Evolutionary conservation across 2,888 invertebrate genomes (phyloP).

Genomic region (Achlya flavicornis): DNA sequence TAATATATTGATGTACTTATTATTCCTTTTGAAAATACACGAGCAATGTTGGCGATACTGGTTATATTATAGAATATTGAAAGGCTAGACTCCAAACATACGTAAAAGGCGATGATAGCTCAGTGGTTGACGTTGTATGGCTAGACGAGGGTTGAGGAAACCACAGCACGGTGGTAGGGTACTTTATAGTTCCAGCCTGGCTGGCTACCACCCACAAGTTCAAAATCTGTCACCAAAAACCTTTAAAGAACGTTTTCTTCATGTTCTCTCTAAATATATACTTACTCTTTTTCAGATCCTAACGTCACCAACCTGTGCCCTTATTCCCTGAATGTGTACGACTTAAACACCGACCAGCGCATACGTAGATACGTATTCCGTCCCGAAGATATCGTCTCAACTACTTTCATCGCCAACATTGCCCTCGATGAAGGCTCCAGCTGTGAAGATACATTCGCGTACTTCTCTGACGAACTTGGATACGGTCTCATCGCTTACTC

Average conservation of each 20-base stretch:
- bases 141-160: too few relatives aligned
- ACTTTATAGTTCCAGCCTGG: too few relatives aligned
- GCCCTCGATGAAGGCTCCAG: conserved; percentile 90
- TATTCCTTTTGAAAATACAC: background rate
- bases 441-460: conserved; percentile 91
- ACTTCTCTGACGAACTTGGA: conserved; percentile 92
- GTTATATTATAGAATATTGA: background rate
- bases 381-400: conserved; percentile 88
- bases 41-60: background rate
- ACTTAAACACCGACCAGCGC: conserved; percentile 88
- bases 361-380: conserved; percentile 88
- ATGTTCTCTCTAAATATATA: too few relatives aligned
- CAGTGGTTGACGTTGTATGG: too few relatives aligned
- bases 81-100: too few relatives aligned
- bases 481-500: conserved; percentile 92
- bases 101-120: background rate
- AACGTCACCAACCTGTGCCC: conserved; percentile 89
- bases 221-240: too few relatives aligned
- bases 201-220: too few relatives aligned
- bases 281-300: conserved; percentile 60
- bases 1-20: too few relatives aligned
- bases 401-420: conserved; percentile 94
- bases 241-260: too few relatives aligned
- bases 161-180: too few relatives aligned
- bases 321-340: conserved; percentile 90